Evolutionary conservation across 2,113 vertebrate species (phyloP).

Genomic region (Hystrix cristata): DNA sequence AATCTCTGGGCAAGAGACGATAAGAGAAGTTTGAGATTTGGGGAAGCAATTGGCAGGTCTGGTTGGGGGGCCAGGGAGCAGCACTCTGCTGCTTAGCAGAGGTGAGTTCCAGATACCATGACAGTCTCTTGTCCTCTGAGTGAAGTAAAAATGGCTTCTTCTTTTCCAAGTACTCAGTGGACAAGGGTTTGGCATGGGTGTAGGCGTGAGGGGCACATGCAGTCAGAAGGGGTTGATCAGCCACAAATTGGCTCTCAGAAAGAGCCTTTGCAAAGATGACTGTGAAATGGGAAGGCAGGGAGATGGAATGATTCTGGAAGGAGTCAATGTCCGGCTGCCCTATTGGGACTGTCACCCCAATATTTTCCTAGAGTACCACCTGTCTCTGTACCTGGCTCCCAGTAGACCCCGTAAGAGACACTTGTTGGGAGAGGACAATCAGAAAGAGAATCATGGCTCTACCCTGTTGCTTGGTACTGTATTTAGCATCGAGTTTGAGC

Average conservation of each 20-base stretch:
- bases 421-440: background rate
- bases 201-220: background rate
- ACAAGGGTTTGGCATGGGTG: conserved; percentile 3
- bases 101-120: background rate
- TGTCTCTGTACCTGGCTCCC: conserved; percentile 25
- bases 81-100: background rate
- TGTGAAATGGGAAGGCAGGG: background rate
- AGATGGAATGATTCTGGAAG: background rate
- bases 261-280: background rate
- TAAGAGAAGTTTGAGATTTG: conserved; percentile 53
- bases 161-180: background rate
- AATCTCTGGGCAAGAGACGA: background rate
- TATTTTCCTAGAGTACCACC: conserved; percentile 15
- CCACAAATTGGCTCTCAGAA: background rate
- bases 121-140: background rate
- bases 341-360: background rate
- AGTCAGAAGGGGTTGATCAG: conserved; percentile 11
- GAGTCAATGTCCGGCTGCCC: background rate
- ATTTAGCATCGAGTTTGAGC: conserved; percentile 16
- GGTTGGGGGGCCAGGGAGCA: background rate
- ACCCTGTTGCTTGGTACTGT: conserved; percentile 45
- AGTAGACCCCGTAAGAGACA: background rate
- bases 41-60: background rate
- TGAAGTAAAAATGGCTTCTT: background rate
- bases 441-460: conserved; percentile 50